phyloP scores from a whole-genome alignment of 1,140 invertebrate species.

The Coenobita brevimanus region DNA sequence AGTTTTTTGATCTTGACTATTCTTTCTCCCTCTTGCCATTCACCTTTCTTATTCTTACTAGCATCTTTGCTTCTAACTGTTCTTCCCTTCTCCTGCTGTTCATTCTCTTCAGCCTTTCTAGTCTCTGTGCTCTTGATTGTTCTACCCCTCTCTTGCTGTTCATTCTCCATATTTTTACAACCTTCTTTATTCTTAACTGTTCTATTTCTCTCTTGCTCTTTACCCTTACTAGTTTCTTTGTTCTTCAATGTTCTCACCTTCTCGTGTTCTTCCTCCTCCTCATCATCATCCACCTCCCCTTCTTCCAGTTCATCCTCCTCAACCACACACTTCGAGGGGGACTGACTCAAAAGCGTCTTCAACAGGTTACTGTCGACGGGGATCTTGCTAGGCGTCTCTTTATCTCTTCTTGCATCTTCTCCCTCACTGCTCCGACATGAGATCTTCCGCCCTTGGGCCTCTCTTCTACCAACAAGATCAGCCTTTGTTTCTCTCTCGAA shows the following conservation, averaged over 20 bases:
- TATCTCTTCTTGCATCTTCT: neutral
- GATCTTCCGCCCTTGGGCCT: neutral
- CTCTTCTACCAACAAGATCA: neutral
- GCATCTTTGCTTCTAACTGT: too few relatives aligned
- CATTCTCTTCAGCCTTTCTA: too few relatives aligned
- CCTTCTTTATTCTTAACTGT: too few relatives aligned
- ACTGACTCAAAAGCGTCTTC: neutral
- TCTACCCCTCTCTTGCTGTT: too few relatives aligned
- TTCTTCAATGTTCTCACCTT: neutral
- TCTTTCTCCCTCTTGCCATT: too few relatives aligned
- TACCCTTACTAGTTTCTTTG: neutral
- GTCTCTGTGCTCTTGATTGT: too few relatives aligned
- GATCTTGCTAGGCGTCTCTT: neutral
- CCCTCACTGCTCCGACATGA: neutral
- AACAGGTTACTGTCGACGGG: constrained; percentile 53
- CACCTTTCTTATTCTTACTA: too few relatives aligned
- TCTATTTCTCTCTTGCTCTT: too few relatives aligned
- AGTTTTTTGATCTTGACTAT: too few relatives aligned
- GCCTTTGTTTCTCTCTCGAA: neutral
- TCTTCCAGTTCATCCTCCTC: constrained; percentile 39
- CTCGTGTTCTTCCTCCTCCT: constrained; percentile 22
- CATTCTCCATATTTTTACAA: too few relatives aligned
- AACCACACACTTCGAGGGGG: constrained; percentile 19
- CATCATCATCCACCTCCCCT: constrained; percentile 49
- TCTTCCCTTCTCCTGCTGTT: too few relatives aligned